Conservation (phyloP, 2,113 vertebrate genomes). For the zebrafish (Danio rerio) region GRCz12tu NC_133176.1:4842501-4843000, state of each 20-base stretch:
- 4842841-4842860: slow-evolving; percentile 2
- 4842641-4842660: not conserved
- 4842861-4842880: not conserved
- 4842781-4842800: slow-evolving; percentile 27
- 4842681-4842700: not conserved
- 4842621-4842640: slow-evolving; percentile 26
- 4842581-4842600: not conserved
- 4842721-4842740: not conserved
- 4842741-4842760: slow-evolving; percentile 1
- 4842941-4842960: not conserved
- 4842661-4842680: slow-evolving; percentile 22
- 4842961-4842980: too few relatives aligned
- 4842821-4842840: slow-evolving; percentile 33
- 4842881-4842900: not conserved
- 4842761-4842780: slow-evolving; percentile 24
- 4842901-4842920: not conserved
- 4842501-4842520: not conserved
- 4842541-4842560: not conserved
- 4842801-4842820: slow-evolving; percentile 18
- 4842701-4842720: slow-evolving; percentile 1
- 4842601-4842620: not conserved
- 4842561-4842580: not conserved
- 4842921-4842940: not conserved
- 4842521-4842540: not conserved
- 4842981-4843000: too few relatives aligned